Conservation (phyloP, 2,113 vertebrate species). For the Suricata suricatta region DNA sequence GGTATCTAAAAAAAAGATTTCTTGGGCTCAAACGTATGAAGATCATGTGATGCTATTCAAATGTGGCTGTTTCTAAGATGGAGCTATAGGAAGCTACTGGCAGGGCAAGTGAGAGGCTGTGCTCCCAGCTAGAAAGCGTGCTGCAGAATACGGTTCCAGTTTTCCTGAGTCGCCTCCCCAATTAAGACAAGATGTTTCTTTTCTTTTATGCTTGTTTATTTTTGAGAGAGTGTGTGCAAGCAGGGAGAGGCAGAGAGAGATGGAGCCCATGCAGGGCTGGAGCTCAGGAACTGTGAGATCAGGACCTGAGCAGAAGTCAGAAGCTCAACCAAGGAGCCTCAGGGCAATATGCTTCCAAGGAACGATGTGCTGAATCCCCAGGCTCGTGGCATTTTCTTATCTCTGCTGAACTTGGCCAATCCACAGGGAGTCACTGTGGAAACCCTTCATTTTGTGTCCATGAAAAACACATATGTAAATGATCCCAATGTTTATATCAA, state of each 20-base stretch:
- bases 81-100: background rate
- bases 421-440: background rate
- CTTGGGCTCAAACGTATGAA: background rate
- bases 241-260: too few species aligned
- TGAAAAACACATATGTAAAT: background rate
- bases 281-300: too few species aligned
- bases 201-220: too few species aligned
- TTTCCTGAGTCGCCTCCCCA: background rate
- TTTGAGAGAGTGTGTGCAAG: too few species aligned
- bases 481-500: background rate
- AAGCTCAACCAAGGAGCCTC: too few species aligned
- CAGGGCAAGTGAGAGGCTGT: background rate
- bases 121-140: background rate
- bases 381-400: background rate
- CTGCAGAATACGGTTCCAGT: too few species aligned
- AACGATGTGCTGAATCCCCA: background rate
- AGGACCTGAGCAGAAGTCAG: too few species aligned
- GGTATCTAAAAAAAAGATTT: background rate
- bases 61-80: background rate
- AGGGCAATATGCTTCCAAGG: background rate
- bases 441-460: background rate
- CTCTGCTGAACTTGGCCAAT: background rate
- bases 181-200: background rate
- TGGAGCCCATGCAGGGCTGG: too few species aligned
- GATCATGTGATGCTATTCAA: background rate